Evolutionary conservation across 2,113 vertebrate genomes (phyloP).

Genomic region (Malurus elegans): DNA sequence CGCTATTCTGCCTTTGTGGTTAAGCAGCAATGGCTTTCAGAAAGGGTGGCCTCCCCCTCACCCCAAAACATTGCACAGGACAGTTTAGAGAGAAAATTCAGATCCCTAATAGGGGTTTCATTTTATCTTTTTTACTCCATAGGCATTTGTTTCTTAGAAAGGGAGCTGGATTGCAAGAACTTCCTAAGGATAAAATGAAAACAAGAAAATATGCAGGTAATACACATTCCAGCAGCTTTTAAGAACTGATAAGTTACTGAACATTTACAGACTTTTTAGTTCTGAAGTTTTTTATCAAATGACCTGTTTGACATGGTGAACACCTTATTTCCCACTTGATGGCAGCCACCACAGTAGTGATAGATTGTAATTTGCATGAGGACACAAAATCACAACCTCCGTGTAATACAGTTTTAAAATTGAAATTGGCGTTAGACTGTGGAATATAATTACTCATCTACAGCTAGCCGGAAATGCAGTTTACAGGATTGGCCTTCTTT

Average conservation of each 20-base stretch:
- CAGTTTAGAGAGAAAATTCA: neutral
- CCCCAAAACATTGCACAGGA: neutral
- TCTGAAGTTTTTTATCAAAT: neutral
- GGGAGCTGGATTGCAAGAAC: conserved; percentile 7
- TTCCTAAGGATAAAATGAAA: neutral
- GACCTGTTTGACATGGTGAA: neutral
- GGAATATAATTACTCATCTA: neutral
- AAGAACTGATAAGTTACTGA: neutral
- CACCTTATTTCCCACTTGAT: neutral
- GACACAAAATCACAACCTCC: neutral
- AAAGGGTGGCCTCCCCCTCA: neutral
- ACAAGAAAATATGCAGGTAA: conserved; percentile 24
- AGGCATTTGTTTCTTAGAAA: conserved; percentile 69
- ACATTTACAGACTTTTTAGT: neutral
- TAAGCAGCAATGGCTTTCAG: neutral
- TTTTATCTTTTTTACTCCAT: neutral
- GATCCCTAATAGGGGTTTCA: neutral
- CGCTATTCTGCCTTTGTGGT: neutral
- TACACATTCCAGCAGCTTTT: neutral
- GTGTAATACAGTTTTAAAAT: neutral
- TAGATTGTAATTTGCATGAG: neutral
- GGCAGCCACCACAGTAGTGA: neutral
- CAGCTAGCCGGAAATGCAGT: neutral
- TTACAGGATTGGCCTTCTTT: neutral
- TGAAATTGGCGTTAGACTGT: neutral